Evolutionary conservation across 2,797 vertebrate species (phyloP), one percentile per base, ranked within the genome.

Genomic region (Novumbra hubbsi): DNA sequence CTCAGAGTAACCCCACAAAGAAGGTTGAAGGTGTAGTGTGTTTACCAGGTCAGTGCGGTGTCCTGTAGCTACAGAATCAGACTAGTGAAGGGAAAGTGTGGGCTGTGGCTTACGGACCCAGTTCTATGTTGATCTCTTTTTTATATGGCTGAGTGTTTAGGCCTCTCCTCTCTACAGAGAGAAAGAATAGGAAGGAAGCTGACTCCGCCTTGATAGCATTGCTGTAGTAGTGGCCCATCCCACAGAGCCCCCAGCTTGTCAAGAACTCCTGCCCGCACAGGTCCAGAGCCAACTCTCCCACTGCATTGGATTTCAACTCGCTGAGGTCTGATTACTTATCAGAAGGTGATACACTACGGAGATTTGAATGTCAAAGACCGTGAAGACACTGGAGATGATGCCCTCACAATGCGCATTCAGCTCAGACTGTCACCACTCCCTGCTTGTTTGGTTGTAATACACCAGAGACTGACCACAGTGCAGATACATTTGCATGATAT

Each of bases 161-260:
- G 78, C 62, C 68, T 77, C 73, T 73, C n/a, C 45, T 65, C 14
- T 69, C 30, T 64, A 4, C 41, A 12, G 41, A 27, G 52, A 77
- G 49, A 79, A 77, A 82, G 50, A 75, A 72, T 28, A 49, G 19
- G 34, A 38, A 75, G 50, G 74, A 76, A 68, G 45, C 16, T 50
- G 70, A 76, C 79, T 79, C 79, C 80, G 8, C 80, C 82, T 77
- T 49, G 28, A 16, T 11, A 75, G 50, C n/a, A 12, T 17, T 76
- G 28, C 45, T 34, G 73, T 12, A 60, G 41, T 71, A 79, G 77
- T 73, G 70, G 68, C 21, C 75, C 70, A 17, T 70, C 74, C 75
- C 69, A 60, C 68, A 27, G 34, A 70, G 19, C 69, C n/a, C 69
- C n/a, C 16, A n/a, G 21, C n/a, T 3, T 30, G 32, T 21, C 24